Percentiles rank a stretch among this genome's conserved stretches.
Evolutionary conservation across 2,888 invertebrate genomes (phyloP).

Genomic region (Biston stratarius): DNA sequence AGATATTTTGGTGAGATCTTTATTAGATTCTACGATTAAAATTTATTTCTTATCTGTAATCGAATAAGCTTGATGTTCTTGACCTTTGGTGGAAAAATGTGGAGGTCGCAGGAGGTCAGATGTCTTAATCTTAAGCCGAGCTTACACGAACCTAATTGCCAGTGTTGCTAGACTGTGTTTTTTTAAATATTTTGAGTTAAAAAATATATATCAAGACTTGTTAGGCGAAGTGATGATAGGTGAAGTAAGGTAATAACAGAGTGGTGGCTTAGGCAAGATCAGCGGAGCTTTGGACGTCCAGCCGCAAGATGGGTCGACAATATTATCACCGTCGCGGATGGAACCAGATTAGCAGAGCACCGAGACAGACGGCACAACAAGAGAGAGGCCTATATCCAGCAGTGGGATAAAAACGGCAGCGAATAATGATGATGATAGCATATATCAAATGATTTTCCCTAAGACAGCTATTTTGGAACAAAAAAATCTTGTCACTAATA

Average conservation of each 20-base stretch:
- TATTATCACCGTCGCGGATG: too few relatives aligned
- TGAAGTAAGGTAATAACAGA: not conserved
- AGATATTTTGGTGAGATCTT: constrained; percentile 29
- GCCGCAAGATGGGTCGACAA: too few relatives aligned
- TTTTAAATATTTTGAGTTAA: not conserved
- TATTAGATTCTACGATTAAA: constrained; percentile 32
- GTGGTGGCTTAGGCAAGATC: too few relatives aligned
- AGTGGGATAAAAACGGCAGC: too few relatives aligned
- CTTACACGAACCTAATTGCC: constrained; percentile 26
- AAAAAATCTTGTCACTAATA: too few relatives aligned
- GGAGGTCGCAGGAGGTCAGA: constrained; percentile 20
- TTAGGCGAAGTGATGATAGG: not conserved
- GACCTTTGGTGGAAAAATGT: constrained; percentile 23
- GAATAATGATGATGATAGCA: too few relatives aligned
- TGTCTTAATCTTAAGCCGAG: constrained; percentile 19
- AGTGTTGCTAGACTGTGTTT: not conserved
- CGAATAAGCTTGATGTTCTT: constrained; percentile 32
- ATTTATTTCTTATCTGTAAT: constrained; percentile 37
- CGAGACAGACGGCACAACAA: too few relatives aligned
- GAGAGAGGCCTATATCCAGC: too few relatives aligned
- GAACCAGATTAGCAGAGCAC: too few relatives aligned
- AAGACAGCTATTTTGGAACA: too few relatives aligned
- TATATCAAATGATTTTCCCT: too few relatives aligned
- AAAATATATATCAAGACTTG: not conserved
- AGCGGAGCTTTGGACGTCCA: too few relatives aligned